Evolutionary conservation across 2,797 vertebrate species (phyloP).

Genomic region (Gallinago stenura): DNA sequence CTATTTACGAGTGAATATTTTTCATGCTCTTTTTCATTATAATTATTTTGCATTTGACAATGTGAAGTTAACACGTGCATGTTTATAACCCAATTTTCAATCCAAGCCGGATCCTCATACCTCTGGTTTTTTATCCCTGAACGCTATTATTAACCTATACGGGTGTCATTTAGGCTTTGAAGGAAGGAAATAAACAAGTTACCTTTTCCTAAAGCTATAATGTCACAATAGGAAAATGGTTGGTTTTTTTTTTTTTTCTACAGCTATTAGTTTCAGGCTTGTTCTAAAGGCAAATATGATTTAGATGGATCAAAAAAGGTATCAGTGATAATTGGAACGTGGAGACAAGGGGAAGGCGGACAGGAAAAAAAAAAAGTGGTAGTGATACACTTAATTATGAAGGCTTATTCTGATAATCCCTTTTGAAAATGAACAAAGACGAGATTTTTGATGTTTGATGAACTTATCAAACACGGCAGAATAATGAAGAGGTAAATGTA

Average conservation of each 20-base stretch:
- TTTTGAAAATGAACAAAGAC: constrained; percentile 78
- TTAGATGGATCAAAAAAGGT: constrained; percentile 77
- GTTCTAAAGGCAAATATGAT: constrained; percentile 77
- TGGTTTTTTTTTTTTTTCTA: constrained; percentile 51
- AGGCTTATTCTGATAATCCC: constrained; percentile 79
- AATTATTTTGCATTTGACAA: not conserved
- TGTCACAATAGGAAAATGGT: not conserved
- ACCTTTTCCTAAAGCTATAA: constrained; percentile 28
- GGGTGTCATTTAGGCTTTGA: constrained; percentile 46
- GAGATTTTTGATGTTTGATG: constrained; percentile 80
- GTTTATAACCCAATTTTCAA: not conserved
- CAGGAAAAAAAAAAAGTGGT: constrained; percentile 43
- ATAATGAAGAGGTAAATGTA: constrained; percentile 78
- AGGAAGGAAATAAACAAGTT: constrained; percentile 51
- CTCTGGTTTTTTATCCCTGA: not conserved
- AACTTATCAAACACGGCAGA: constrained; percentile 81
- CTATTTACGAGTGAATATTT: constrained; percentile 2
- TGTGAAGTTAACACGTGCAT: not conserved
- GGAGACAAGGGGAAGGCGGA: constrained; percentile 52
- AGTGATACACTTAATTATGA: constrained; percentile 80
- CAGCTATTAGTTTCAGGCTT: constrained; percentile 73
- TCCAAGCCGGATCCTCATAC: not conserved
- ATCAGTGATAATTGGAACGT: constrained; percentile 78
- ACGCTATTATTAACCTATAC: not conserved
- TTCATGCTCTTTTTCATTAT: not conserved